Conservation (phyloP, 2,797 vertebrate genomes). For the Typhlichthys subterraneus region DNA sequence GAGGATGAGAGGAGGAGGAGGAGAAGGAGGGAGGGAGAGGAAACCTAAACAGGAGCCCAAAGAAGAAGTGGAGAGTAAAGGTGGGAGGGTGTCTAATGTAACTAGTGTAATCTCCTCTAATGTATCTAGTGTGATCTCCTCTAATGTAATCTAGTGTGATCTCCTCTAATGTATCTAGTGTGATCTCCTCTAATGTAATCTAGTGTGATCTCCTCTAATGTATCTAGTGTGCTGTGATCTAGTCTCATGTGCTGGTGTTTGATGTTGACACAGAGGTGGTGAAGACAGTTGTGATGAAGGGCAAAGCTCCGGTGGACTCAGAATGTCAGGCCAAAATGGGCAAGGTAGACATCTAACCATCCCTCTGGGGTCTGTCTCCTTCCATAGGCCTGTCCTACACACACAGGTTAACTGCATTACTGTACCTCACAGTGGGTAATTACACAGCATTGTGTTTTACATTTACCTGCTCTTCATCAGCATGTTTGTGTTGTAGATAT, state of each 20-base stretch:
- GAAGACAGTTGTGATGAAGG: slow-evolving; percentile 86
- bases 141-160: neutral
- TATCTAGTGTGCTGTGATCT: too few species aligned
- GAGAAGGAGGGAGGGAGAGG: slow-evolving; percentile 49
- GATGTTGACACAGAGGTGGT: slow-evolving; percentile 73
- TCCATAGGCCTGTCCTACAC: too few species aligned
- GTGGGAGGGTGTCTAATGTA: slow-evolving; percentile 22
- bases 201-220: neutral
- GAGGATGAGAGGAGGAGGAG: slow-evolving; percentile 50
- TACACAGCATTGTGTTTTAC: neutral
- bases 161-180: neutral
- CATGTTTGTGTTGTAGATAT: neutral
- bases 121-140: neutral
- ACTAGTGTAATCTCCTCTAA: too few species aligned
- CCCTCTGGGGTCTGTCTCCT: neutral
- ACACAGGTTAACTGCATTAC: too few species aligned
- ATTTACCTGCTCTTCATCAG: neutral
- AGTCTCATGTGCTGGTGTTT: neutral
- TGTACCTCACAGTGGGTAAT: neutral
- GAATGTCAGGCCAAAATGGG: slow-evolving; percentile 86
- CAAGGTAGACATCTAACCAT: slow-evolving; percentile 72
- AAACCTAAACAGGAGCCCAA: slow-evolving; percentile 38
- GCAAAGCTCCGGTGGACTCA: slow-evolving; percentile 86
- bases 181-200: neutral
- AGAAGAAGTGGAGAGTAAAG: slow-evolving; percentile 54